phyloP scores from a whole-genome alignment of 2,888 invertebrate genomes.

The Colostygia pectinataria region DNA sequence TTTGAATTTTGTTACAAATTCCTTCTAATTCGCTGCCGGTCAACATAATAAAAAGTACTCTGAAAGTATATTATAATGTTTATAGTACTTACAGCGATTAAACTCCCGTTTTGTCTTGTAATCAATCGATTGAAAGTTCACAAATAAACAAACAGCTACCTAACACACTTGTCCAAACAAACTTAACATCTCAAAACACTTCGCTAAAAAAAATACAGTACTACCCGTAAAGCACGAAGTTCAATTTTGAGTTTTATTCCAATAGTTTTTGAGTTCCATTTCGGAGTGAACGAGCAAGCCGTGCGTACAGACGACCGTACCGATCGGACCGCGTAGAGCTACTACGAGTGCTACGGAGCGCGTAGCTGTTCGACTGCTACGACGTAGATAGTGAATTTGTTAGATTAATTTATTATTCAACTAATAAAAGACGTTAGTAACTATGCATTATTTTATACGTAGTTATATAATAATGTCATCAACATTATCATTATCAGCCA shows the following conservation, averaged over 20 bases:
- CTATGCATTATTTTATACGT: too few relatives aligned
- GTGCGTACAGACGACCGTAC: constrained; percentile 54
- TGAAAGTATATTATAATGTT: not conserved
- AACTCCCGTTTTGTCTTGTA: constrained; percentile 1
- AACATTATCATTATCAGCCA: too few relatives aligned
- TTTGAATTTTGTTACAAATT: too few relatives aligned
- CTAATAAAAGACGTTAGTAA: too few relatives aligned
- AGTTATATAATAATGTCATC: too few relatives aligned
- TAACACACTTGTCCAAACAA: not conserved
- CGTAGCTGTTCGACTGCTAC: constrained; percentile 37
- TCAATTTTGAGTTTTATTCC: constrained; percentile 14
- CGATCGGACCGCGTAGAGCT: constrained; percentile 47
- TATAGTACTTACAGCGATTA: constrained; percentile 4
- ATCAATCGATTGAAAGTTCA: constrained; percentile 15
- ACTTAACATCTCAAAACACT: constrained; percentile 9
- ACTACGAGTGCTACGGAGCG: constrained; percentile 45
- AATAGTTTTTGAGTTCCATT: constrained; percentile 29
- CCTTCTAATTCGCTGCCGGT: too few relatives aligned
- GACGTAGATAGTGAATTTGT: constrained; percentile 13
- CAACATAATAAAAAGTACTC: too few relatives aligned
- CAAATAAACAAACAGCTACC: constrained; percentile 1
- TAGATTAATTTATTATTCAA: too few relatives aligned
- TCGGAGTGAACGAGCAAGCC: constrained; percentile 28
- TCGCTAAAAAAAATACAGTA: not conserved
- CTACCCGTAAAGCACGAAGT: not conserved